Evolutionary conservation across 2,888 invertebrate genomes (phyloP), one percentile per base, ranked within the genome.

Genomic region (Trissolcus japonicus): DNA sequence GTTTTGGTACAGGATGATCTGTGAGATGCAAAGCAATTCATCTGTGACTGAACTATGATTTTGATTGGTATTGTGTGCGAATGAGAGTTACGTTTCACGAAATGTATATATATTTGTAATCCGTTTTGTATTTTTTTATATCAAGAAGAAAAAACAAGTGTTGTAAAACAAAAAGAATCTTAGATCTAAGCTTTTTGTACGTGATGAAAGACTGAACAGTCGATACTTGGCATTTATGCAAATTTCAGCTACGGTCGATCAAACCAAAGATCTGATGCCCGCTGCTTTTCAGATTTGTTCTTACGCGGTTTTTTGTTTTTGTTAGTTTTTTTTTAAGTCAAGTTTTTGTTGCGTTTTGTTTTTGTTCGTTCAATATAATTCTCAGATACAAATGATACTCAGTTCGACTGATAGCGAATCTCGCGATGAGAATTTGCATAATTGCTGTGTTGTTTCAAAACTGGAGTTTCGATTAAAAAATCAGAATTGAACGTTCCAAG

Each of bases 241-340:
- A 56, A 66, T 66, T 55, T 14, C 17, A 57, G 4, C n/a, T 41
- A 1, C 41, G 25, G 53, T 62, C 35, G 35, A 35, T 43, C 6
- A 46, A 55, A 55, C 66, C 66, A 66, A 66, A 66, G 66, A 57
- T 66, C 56, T 66, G 66, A 60, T 46, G 21, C 43, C 7, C 35
- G 11, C 11, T 35, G 35, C 7, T 21, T 43, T 46, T 13, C 57
- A 16, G 14, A 16, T 14, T 46, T 43, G 13, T 43, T n/a, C 6
- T 43, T 43, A 43, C 14, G 14, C 43, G 43, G 13, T 43, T 43
- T n/a, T n/a, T 41, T 2, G 9, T 41, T 41, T 41, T 41, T 41
- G 1, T n/a, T 41, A 13, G 1, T n/a, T 3, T 43, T 54, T 6
- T 25, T 13, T 14, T 21, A 14, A 9, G 7, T 0, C 35, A 25